Evolutionary conservation across 1,140 invertebrate species (phyloP), one percentile per base, ranked within the genome.

Genomic region (Asbolus verrucosus): DNA sequence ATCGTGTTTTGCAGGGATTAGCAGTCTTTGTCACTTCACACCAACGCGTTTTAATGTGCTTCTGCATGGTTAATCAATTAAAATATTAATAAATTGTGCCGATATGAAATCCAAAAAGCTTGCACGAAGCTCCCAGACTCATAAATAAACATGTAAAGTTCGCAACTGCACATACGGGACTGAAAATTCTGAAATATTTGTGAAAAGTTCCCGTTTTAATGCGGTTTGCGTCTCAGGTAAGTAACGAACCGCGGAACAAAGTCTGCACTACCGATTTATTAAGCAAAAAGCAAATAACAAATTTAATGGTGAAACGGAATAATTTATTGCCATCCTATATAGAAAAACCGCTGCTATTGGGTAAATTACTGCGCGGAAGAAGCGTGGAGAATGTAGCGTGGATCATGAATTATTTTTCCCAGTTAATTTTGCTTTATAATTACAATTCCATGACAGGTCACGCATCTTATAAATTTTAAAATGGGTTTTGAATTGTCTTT

Each of bases 1-100:
- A 54, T 54, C 46, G 46, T 62, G 36, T 62, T 62, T 62, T 38
- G 61, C 61, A 63, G 33, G 46, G 33, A 63, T 63, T 63, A 63
- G 19, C 33, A 63, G 41, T 63, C 61, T 63, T 36, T 63, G 33
- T 27, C 31, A 54, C 46, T 54, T 54, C 27, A 54, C 46, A 24
- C 46, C 46, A 54, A 27, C 46, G 19, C 46, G 46, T 54, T 54
- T 36, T 30, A n/a, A 54, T 46, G 46, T n/a, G 19, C 13, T 31
- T 54, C 19, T 19, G 46, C 18, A 54, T 54, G 46, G 46, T 54
- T 54, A 27, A 54, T 54, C 27, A 54, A 54, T 54, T 54, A 54
- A 54, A 13, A 14, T n/a, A 27, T 54, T 24, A 19, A 54, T 54
- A 54, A 54, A 54, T 54, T 27, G 0, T 2, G 4, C 21, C 43